A percentile compares a stretch with the other conserved stretches of the same genome.
Evolutionary conservation across 2,113 vertebrate genomes (phyloP).

Genomic region (Solea senegalensis): DNA sequence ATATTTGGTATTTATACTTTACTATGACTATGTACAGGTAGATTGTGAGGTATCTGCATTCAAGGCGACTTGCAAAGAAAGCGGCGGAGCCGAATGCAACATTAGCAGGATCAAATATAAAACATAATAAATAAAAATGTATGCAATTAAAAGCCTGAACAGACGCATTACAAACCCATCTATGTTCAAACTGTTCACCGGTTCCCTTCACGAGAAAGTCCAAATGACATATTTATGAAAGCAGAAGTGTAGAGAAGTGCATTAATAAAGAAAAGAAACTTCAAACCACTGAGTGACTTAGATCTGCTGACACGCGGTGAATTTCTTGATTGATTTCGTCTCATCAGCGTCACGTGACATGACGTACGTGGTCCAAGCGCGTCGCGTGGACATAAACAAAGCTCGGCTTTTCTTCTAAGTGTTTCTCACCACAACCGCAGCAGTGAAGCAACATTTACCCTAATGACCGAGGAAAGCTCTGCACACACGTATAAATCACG

Average conservation of each 20-base stretch:
- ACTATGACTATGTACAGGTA: conserved; percentile 72
- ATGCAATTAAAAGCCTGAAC: conserved; percentile 60
- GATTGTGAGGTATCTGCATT: conserved; percentile 76
- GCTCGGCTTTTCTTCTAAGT: conserved; percentile 20
- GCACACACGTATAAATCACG: too few relatives aligned
- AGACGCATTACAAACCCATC: conserved; percentile 54
- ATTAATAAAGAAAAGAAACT: conserved; percentile 48
- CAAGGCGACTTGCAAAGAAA: conserved; percentile 51
- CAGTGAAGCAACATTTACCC: conserved; percentile 29
- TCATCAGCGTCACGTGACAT: background rate
- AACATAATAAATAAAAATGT: conserved; percentile 71
- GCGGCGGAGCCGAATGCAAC: conserved; percentile 48
- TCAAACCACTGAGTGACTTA: conserved; percentile 40
- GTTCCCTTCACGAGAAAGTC: conserved; percentile 52
- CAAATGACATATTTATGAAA: conserved; percentile 24
- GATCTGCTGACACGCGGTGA: too few relatives aligned
- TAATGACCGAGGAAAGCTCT: conserved; percentile 11
- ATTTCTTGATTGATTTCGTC: background rate
- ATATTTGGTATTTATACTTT: conserved; percentile 75
- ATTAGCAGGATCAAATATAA: conserved; percentile 46
- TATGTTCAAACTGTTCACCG: conserved; percentile 46
- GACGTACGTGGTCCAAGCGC: background rate
- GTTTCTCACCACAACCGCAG: conserved; percentile 15
- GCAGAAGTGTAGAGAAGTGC: conserved; percentile 48
- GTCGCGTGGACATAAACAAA: background rate